Conservation (phyloP, 2,888 invertebrate species). For the Piscicola geometra region DNA sequence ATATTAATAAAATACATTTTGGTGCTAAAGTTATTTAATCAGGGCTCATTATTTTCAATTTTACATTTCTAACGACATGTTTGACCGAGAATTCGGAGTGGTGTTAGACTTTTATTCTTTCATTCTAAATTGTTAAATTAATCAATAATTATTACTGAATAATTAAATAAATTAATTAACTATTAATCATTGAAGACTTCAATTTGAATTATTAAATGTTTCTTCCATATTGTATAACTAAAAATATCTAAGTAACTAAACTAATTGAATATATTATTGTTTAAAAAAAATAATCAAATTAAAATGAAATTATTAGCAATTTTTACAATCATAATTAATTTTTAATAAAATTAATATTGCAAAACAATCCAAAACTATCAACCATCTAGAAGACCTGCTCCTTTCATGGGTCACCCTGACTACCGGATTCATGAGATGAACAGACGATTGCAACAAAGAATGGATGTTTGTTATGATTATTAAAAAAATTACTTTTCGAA, state of each 20-base stretch:
- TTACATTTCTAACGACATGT: slow-evolving; percentile 16
- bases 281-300: neutral
- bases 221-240: no score
- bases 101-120: slow-evolving; percentile 32
- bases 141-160: no score
- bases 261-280: no score
- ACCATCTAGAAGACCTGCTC: slow-evolving; percentile 64
- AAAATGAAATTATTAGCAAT: no score
- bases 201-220: no score
- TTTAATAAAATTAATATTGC: neutral
- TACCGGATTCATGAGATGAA: slow-evolving; percentile 98
- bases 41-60: neutral
- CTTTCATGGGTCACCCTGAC: slow-evolving; percentile 62
- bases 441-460: slow-evolving; percentile 92
- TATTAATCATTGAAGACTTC: no score
- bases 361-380: no score
- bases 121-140: no score
- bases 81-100: slow-evolving; percentile 35
- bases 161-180: no score
- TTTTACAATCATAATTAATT: no score
- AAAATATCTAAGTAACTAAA: no score
- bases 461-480: slow-evolving; percentile 61
- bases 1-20: neutral
- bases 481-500: slow-evolving; percentile 7
- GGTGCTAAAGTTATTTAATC: neutral